Base-by-base conservation (phyloP, 2,113 vertebrate species). In the Bettongia penicillata region DNA sequence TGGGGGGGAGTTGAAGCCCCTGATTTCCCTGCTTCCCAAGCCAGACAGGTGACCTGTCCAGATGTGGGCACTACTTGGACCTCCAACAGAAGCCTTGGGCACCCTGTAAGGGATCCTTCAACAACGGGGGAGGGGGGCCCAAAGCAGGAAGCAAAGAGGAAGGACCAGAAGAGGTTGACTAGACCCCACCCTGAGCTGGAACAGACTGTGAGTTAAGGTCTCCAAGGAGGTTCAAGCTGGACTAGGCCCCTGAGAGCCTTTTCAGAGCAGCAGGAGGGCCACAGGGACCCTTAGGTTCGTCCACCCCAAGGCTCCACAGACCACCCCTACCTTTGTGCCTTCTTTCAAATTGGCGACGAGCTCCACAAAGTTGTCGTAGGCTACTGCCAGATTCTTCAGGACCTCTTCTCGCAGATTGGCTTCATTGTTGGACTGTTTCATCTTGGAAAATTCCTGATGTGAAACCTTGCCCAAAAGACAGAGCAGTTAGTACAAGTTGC, bases 301-400 rank as follows among this genome's bases (percentile, higher is more conserved):
- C 53, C 22, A 24, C 23, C 53, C 22, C 53, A 52, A 52, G 24
- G 24, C 53, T 23, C 84, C 84, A 5, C 52, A 3, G 24, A 10
- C 19, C 3, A 14, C n/a, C 92, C 91, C 49, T 98, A 99, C 99
- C 99, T 99, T 99, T 94, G 99, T 99, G 98, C 99, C 99, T 98
- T 99, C 99, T 95, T 98, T 99, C 98, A 99, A 98, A 98, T 99
- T 99, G 95, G 96, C 99, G 96, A 99, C 99, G 98, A 99, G 99
- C 98, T 99, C 99, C 68, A 99, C 98, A 53, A 99, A 99, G 98
- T 99, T 99, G 98, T 99, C 99, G 92, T 99, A 99, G 47, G 99
- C 99, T 5, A 99, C 98, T 92, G 99, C 99, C 96, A 99, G 99
- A 97, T 99, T 99, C 98, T 99, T 99, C 97, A 99, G 97, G 96